Evolutionary conservation across 2,888 invertebrate genomes (phyloP), one percentile per base, ranked within the genome.

Genomic region (Stenodera caucasica): DNA sequence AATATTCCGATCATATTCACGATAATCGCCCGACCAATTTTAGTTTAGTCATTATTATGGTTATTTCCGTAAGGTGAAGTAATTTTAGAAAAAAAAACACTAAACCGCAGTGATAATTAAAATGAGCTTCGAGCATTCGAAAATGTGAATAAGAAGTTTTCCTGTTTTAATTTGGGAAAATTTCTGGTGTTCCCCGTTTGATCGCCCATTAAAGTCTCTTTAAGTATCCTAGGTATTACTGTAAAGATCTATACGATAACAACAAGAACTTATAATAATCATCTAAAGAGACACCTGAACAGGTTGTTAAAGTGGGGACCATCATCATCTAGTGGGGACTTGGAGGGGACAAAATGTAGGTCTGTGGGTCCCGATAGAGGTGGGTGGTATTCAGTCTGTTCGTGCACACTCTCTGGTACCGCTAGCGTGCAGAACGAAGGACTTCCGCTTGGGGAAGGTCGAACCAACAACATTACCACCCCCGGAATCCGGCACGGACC

Each of bases 301-400:
- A 53, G 35, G 55, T 57, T 29, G 67, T 64, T 65, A 58, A 70
- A 70, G 75, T 74, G 75, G 73, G 73, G 73, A 69, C 63, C 66
- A 63, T 56, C 66, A 63, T 55, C 61, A 60, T 63, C 54, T 63
- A 64, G 70, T 69, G 69, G 71, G 72, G 64, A 62, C 63, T 61
- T 69, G 71, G 70, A 67, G 74, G 73, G 73, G 72, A 70, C 70
- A 50, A 68, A 77, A 78, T 77, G 77, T 78, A 78, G 78, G 78
- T 78, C 78, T 78, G 74, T 78, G 75, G 78, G 78, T 78, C 76
- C 75, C 70, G 61, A 66, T 71, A 72, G 71, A 72, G 76, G 78
- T 78, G 77, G 78, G 78, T 78, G 78, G 77, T 74, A 71, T 75
- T 77, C 72, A 78, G 78, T 78, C 73, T 73, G 74, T 73, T 73